These are phyloP conservation scores for Sceloporus tristichus DNA, from an alignment of 2,113 vertebrate species.

Conservation along the genomic window DNA sequence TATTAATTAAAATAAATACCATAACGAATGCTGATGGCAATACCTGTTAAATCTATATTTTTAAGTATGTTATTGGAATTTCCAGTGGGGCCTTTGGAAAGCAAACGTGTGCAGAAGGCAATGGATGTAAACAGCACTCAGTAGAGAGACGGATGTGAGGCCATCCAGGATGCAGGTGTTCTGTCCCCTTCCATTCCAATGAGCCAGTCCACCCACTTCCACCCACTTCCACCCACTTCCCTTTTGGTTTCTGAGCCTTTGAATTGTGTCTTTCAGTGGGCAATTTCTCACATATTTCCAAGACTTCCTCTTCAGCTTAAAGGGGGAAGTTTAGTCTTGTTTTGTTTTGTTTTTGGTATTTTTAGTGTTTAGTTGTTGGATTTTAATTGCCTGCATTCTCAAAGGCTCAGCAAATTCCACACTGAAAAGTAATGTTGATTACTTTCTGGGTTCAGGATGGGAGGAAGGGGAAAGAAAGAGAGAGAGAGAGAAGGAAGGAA, in stretches of 20 bases:
- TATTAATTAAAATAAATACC: not conserved
- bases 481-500: too few relatives aligned
- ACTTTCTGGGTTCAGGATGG: not conserved
- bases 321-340: conserved; percentile 13
- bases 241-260: conserved; percentile 14
- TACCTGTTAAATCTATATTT: not conserved
- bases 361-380: not conserved
- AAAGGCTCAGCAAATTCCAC: conserved; percentile 19
- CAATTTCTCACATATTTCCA: conserved; percentile 19
- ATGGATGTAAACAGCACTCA: too few relatives aligned
- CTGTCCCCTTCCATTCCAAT: conserved; percentile 1
- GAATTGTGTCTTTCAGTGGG: conserved; percentile 1
- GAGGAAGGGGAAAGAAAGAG: not conserved
- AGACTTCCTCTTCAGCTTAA: conserved; percentile 26
- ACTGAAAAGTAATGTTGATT: not conserved
- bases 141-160: not conserved
- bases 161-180: conserved; percentile 35
- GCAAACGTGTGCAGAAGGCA: not conserved
- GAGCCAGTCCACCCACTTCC: conserved; percentile 12
- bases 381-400: not conserved
- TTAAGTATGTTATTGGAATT: not conserved
- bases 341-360: too few relatives aligned
- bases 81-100: not conserved
- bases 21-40: not conserved
- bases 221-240: conserved; percentile 29